Evolutionary conservation across 2,113 vertebrate genomes (phyloP), one percentile per base, ranked within the genome.

Genomic region (Sinosuthora webbiana): DNA sequence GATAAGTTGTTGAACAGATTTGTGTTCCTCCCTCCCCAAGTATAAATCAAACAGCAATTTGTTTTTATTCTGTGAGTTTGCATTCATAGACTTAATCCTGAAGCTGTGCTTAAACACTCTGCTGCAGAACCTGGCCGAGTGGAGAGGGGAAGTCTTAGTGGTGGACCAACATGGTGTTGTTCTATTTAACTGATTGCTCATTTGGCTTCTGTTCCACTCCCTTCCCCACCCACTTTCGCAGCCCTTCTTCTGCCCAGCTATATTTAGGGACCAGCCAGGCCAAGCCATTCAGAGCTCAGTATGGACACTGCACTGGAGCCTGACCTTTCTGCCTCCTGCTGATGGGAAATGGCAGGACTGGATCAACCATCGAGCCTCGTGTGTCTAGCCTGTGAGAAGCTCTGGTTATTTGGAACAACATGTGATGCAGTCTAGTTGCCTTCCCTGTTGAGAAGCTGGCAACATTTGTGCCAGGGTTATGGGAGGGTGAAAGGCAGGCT

Each of bases 11-110:
- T 59, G 56, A 90, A 87, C 42, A 39, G 64, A 78, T 86, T 77
- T 49, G 64, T 69, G 37, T 69, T 55, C 2, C 8, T n/a, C 39
- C 30, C 18, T 31, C 42, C 56, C 25, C 75, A 73, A 41, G 47
- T 78, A 57, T 49, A 92, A 92, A 83, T 95, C 81, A 79, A 79
- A 35, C 60, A 68, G 44, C 64, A 45, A n/a, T 93, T 95, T 83
- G 35, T 39, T 41, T 28, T 65, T 56, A 13, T 41, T 87, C n/a
- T 71, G 49, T 35, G 89, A 74, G 50, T 81, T 97, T 95, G 82
- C 55, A 56, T 88, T 78, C 64, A 63, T 13, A 41, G 79, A 62
- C 53, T 80, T 41, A 70, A 45, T 93, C 30, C 33, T 94, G 89
- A 25, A 81, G 33, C 37, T 33, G 49, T 18, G 7, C 35, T 35